Conservation (phyloP, 2,113 vertebrate species). For the Puffinus mauretanicus region DNA sequence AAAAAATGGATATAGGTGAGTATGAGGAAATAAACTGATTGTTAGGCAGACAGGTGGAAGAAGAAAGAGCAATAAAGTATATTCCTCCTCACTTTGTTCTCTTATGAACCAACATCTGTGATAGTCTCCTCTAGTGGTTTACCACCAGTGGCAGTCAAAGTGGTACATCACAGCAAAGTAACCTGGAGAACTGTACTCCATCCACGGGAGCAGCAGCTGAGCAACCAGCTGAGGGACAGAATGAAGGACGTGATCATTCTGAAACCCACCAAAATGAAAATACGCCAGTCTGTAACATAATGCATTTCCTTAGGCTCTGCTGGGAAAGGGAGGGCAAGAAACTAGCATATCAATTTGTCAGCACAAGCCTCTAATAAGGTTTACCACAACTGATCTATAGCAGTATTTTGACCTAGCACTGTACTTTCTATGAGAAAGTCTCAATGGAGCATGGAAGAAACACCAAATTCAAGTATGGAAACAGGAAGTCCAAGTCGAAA, state of each 20-base stretch:
- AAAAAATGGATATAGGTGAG: background rate
- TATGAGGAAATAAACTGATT: background rate
- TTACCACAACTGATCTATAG: background rate
- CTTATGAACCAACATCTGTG: background rate
- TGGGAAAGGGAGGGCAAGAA: background rate
- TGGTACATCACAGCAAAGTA: background rate
- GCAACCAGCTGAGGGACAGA: background rate
- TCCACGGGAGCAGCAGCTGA: background rate
- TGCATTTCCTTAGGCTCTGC: background rate
- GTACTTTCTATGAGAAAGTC: background rate
- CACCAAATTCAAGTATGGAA: background rate
- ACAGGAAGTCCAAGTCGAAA: background rate
- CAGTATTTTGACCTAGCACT: background rate
- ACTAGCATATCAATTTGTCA: background rate
- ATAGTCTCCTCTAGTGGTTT: background rate
- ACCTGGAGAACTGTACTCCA: background rate
- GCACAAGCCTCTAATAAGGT: background rate
- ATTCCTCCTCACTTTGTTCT: background rate
- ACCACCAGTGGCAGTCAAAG: background rate
- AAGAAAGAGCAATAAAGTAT: background rate
- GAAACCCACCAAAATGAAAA: background rate
- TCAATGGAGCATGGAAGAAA: background rate
- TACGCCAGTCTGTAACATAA: background rate
- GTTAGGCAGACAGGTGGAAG: background rate
- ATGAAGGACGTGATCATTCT: background rate